Evolutionary conservation across 2,113 vertebrate species (phyloP), one percentile per base, ranked within the genome.

Genomic region (Daboia siamensis): DNA sequence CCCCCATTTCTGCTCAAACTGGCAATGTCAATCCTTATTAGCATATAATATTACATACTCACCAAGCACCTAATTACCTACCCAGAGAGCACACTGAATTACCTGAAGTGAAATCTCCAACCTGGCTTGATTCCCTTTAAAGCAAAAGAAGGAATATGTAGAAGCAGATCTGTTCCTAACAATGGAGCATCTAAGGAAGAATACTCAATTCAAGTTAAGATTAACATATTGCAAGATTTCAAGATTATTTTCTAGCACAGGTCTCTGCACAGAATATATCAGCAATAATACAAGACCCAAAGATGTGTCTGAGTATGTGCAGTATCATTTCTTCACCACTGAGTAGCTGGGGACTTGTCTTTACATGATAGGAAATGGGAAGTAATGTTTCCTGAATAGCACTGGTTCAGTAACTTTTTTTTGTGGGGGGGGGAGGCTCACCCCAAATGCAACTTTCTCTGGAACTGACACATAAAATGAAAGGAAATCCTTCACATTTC

Each of bases 11-110:
- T 90, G 89, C 15, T 52, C 33, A 90, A 90, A 87, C 51, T 46
- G 92, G 84, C 51, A 55, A 39, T 44, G 87, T 93, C 48, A 90
- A 87, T 90, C 84, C 44, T 90, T 90, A 87, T 86, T 59, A 90
- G 84, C 33, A 55, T 64, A 86, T 55, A 51, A 44, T 69, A 86
- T 93, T 87, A 55, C 80, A 90, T 69, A 84, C 92, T 87, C 84
- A 87, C 89, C 56, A 55, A 90, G 84, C 89, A 56, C 48, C 57
- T 90, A 93, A 93, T 90, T 90, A 59, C 24, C 57, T 26, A 23
- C 80, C 88, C 46, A 10, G 44, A 24, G 92, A 86, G 88, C 69
- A 59, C 33, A 5, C 23, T 87, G 59, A 5, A 54, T 90, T 85
- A 93, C 92, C 89, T 80, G 48, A 90, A n/a, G n/a, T 55, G 84